These are phyloP conservation scores for Ariolimax columbianus DNA, from an alignment of 2,888 invertebrate species.

Conservation along the genomic window DNA sequence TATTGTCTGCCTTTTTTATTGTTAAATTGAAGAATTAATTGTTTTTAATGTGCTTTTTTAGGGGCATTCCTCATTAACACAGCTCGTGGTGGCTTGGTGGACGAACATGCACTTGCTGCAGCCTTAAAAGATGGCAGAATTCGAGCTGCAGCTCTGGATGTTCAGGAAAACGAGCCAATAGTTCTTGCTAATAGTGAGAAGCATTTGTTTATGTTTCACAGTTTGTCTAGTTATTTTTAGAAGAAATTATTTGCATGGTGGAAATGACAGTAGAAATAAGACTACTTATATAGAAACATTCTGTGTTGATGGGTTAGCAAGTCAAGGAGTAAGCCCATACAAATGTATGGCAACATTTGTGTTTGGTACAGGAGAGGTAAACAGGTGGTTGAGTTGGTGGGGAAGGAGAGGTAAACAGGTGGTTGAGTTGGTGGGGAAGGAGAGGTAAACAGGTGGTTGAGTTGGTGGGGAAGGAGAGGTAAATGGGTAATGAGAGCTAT, in stretches of 20 bases:
- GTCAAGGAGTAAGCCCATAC: too few species aligned
- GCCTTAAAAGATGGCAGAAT: constrained; percentile 99
- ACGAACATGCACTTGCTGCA: constrained; percentile 96
- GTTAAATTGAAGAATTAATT: neutral
- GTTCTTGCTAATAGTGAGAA: constrained; percentile 79
- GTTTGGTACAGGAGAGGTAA: too few species aligned
- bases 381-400: too few species aligned
- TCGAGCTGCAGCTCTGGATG: constrained; percentile 98
- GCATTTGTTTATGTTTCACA: neutral
- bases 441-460: too few species aligned
- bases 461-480: too few species aligned
- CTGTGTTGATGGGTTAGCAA: too few species aligned
- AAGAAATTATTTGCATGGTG: neutral
- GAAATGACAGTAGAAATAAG: neutral
- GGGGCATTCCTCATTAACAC: constrained; percentile 99
- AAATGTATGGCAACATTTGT: too few species aligned
- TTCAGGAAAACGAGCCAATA: constrained; percentile 99
- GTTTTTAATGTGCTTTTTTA: constrained; percentile 69
- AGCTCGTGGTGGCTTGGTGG: constrained; percentile 97
- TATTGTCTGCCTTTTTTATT: neutral
- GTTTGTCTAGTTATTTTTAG: neutral
- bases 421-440: too few species aligned
- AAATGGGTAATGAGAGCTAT: too few species aligned
- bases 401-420: too few species aligned
- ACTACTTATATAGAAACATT: neutral